Evolutionary conservation across 1,140 invertebrate species (phyloP).

Genomic region (Musca vetustissima): DNA sequence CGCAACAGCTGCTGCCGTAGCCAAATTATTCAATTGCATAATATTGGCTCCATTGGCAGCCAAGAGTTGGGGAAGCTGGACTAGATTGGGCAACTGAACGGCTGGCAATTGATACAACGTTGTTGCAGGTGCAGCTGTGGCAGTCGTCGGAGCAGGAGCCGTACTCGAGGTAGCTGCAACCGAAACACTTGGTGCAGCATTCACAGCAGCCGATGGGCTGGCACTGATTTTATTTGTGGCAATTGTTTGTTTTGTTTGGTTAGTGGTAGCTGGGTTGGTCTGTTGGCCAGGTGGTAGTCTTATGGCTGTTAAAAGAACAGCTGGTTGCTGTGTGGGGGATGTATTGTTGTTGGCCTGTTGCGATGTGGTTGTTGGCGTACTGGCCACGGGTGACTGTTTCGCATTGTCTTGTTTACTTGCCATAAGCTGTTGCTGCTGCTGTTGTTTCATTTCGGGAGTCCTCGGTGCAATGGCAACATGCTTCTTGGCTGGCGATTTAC

Average conservation of each 20-base stretch:
- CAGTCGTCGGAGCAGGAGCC: constrained; percentile 4
- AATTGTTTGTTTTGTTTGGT: constrained; percentile 15
- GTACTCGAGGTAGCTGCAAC: constrained; percentile 1
- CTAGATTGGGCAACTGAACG: constrained; percentile 52
- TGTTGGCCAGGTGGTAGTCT: constrained; percentile 57
- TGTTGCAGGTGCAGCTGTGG: constrained; percentile 25
- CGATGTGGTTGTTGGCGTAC: neutral
- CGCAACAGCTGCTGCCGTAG: constrained; percentile 42
- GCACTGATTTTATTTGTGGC: neutral
- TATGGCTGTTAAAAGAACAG: constrained; percentile 59
- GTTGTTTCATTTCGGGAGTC: constrained; percentile 51
- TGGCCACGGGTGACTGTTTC: neutral
- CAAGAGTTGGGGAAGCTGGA: constrained; percentile 52
- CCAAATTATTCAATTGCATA: constrained; percentile 50
- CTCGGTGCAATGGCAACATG: constrained; percentile 53
- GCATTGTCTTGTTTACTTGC: constrained; percentile 27
- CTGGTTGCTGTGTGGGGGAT: constrained; percentile 37
- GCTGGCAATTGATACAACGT: constrained; percentile 51
- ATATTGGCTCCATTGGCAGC: constrained; percentile 49
- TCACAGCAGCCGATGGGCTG: neutral
- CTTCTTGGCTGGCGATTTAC: constrained; percentile 53
- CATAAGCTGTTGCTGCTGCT: constrained; percentile 28
- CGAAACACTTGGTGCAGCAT: constrained; percentile 4
- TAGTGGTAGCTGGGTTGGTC: neutral
- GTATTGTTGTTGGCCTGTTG: neutral